Evolutionary conservation across 2,888 invertebrate species (phyloP).

Genomic region (Pterobdella sp.): DNA sequence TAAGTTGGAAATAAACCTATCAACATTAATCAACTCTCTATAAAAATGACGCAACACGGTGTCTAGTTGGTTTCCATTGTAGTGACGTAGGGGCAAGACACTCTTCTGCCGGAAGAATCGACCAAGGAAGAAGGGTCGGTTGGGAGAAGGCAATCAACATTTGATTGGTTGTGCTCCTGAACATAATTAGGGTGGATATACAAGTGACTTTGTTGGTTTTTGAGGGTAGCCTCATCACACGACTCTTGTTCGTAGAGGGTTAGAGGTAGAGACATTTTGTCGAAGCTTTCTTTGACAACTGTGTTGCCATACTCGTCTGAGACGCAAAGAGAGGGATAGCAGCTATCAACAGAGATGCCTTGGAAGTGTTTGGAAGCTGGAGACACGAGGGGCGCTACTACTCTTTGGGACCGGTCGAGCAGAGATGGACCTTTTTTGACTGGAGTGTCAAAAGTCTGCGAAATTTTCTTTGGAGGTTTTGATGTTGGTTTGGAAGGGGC

Average conservation of each 20-base stretch:
- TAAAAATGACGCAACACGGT: no score
- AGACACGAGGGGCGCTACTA: constrained; percentile 13
- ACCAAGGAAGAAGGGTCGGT: not conserved
- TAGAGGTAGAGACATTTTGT: not conserved
- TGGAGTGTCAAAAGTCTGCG: not conserved
- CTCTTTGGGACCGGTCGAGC: constrained; percentile 23
- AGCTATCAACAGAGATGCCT: constrained; percentile 25
- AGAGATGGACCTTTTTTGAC: constrained; percentile 12
- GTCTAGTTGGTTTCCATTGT: not conserved
- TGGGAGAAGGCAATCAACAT: no score
- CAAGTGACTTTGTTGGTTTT: not conserved
- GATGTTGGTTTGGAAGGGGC: not conserved
- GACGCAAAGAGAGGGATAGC: constrained; percentile 20
- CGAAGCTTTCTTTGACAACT: not conserved
- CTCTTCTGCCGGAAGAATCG: constrained; percentile 13
- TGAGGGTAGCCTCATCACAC: not conserved
- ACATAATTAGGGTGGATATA: not conserved
- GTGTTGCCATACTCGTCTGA: constrained; percentile 17
- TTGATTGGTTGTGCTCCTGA: no score
- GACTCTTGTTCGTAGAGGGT: not conserved
- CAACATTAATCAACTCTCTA: no score
- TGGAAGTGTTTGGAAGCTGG: not conserved
- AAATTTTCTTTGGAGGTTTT: not conserved
- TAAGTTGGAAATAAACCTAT: no score
- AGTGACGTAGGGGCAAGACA: constrained; percentile 25